Evolutionary conservation across 2,113 vertebrate species (phyloP).

Genomic region (Ciconia boyciana): DNA sequence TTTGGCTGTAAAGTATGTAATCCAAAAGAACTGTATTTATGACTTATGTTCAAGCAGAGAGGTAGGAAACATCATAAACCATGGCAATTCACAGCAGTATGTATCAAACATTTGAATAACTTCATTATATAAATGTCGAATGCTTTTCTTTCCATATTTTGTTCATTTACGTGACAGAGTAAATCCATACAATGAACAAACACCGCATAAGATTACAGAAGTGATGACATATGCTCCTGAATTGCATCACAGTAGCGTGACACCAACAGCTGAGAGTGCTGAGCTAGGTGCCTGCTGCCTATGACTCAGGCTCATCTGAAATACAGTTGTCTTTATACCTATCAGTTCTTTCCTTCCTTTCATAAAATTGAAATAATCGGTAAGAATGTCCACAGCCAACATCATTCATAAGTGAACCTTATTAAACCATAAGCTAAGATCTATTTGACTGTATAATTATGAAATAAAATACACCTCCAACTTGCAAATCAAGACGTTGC

Average conservation of each 20-base stretch:
- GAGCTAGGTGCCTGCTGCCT: neutral
- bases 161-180: accelerated
- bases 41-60: neutral
- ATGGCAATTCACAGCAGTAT: neutral
- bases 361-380: neutral
- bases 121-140: neutral
- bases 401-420: neutral
- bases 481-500: neutral
- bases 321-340: neutral
- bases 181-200: neutral
- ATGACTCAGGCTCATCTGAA: neutral
- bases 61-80: neutral
- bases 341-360: neutral
- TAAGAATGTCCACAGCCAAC: neutral
- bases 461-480: neutral
- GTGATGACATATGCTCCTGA: neutral
- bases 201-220: neutral
- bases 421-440: neutral
- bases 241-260: neutral
- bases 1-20: neutral
- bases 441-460: neutral
- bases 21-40: neutral
- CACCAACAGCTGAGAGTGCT: neutral
- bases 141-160: neutral
- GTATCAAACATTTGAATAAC: neutral